phyloP scores from a whole-genome alignment of 1,140 invertebrate genomes.

The Reticulitermes speratus region DNA sequence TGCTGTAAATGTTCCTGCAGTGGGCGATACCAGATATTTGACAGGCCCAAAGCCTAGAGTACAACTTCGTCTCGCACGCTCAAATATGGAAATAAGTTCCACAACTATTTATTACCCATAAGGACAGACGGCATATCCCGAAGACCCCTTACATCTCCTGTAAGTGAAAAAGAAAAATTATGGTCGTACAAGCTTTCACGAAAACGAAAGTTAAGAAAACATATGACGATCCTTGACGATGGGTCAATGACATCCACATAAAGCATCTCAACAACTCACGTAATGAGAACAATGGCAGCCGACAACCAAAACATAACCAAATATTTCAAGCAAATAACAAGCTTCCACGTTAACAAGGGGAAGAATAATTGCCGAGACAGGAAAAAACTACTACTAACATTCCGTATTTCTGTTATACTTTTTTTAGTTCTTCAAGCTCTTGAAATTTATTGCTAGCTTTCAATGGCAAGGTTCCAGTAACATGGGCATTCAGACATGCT shows the following conservation, averaged over 20 bases:
- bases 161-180: background rate
- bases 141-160: background rate
- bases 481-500: background rate
- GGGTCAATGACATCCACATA: background rate
- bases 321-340: background rate
- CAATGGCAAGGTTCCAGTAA: background rate
- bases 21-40: background rate
- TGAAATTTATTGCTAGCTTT: constrained; percentile 4
- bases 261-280: background rate
- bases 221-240: background rate
- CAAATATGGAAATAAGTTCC: background rate
- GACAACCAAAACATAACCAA: background rate
- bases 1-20: background rate
- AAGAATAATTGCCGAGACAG: background rate
- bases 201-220: background rate
- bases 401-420: background rate
- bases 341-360: background rate
- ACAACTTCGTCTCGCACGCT: background rate
- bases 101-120: background rate
- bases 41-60: background rate
- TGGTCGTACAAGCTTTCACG: background rate
- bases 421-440: background rate
- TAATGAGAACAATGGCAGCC: background rate
- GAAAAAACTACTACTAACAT: background rate
- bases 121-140: background rate